Conservation (phyloP, 2,113 vertebrate genomes). For the Cryptomyrus ogoouensis region DNA sequence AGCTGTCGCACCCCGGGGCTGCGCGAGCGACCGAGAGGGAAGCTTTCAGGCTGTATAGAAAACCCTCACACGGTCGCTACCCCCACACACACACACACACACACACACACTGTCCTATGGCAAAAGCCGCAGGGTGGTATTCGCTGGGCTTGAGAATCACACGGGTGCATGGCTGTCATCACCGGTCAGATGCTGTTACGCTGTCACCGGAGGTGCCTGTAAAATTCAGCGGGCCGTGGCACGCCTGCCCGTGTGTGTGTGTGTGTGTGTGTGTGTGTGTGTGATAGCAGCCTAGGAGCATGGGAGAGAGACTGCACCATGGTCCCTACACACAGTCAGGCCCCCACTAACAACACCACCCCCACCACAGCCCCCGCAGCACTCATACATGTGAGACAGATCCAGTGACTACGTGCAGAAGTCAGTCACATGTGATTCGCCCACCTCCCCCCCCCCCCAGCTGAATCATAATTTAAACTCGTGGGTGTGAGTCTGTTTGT, state of each 20-base stretch:
- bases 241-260: background rate
- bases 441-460: background rate
- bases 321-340: background rate
- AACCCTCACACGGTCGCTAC: background rate
- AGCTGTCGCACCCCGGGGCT: constrained; percentile 70
- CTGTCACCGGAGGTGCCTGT: background rate
- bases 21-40: constrained; percentile 39
- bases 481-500: background rate
- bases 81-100: background rate
- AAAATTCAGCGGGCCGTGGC: background rate
- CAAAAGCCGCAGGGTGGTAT: background rate
- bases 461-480: constrained; percentile 3
- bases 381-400: background rate
- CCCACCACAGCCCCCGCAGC: background rate
- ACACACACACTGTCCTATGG: background rate
- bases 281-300: background rate
- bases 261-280: background rate
- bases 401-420: background rate
- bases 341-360: background rate
- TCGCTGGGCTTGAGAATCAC: background rate
- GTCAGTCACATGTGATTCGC: background rate
- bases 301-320: background rate
- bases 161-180: background rate
- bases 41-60: background rate
- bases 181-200: background rate